phyloP scores from a whole-genome alignment of 1,140 invertebrate genomes.

The Drosophila melanica region DNA sequence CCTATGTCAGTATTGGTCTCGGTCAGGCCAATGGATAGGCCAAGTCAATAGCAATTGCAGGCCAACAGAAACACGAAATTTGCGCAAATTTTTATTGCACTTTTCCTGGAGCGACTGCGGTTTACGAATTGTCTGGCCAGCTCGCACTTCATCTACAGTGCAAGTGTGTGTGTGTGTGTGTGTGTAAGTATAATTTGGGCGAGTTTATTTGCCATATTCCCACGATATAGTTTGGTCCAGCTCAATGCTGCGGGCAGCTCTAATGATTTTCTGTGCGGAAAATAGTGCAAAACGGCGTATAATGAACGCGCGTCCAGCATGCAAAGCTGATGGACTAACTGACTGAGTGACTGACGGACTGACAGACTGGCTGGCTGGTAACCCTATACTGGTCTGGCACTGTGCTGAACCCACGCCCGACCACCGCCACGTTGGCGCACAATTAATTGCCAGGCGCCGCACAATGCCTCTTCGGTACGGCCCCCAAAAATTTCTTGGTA shows the following conservation, averaged over 20 bases:
- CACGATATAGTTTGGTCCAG: conserved; percentile 75
- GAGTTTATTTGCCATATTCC: conserved; percentile 82
- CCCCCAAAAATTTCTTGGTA: conserved; percentile 67
- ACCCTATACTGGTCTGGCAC: conserved; percentile 47
- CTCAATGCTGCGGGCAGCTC: conserved; percentile 71
- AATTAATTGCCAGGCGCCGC: conserved; percentile 80
- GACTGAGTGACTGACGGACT: conserved; percentile 12
- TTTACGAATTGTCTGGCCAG: conserved; percentile 57
- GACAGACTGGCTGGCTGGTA: conserved; percentile 39
- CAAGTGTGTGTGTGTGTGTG: not conserved
- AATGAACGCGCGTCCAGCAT: conserved; percentile 68
- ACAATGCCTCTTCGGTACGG: conserved; percentile 62
- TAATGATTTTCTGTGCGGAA: conserved; percentile 76
- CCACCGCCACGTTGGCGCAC: conserved; percentile 49
- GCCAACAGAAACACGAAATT: conserved; percentile 80
- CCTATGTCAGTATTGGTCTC: conserved; percentile 20
- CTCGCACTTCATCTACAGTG: conserved; percentile 23
- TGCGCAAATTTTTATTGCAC: conserved; percentile 82
- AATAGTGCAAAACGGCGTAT: conserved; percentile 80
- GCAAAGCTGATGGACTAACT: conserved; percentile 54
- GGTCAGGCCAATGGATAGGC: not conserved
- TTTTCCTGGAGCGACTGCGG: conserved; percentile 72
- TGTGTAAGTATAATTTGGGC: conserved; percentile 71
- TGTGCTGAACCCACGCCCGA: conserved; percentile 68
- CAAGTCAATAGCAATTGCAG: conserved; percentile 77